A percentile compares a stretch with the other conserved stretches of the same genome.
Evolutionary conservation across 2,888 invertebrate genomes (phyloP).

Genomic region (Villa cingulata): DNA sequence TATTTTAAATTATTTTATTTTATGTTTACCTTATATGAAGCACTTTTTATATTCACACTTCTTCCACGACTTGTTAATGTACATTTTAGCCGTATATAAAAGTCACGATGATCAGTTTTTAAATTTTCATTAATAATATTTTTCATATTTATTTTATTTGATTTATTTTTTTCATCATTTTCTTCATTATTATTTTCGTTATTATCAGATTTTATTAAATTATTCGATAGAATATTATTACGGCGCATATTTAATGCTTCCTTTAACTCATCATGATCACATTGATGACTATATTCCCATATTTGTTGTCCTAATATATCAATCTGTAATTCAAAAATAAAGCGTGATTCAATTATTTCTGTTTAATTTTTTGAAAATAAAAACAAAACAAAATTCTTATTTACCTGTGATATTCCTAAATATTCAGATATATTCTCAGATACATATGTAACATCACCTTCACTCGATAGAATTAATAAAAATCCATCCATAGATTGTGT

Average conservation of each 20-base stretch:
- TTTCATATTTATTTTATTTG: neutral
- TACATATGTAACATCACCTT: slow-evolving; percentile 84
- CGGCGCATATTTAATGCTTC: slow-evolving; percentile 42
- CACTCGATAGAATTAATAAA: slow-evolving; percentile 69
- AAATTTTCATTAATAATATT: slow-evolving; percentile 17
- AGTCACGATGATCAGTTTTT: slow-evolving; percentile 32
- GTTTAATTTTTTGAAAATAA: no score
- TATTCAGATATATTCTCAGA: slow-evolving; percentile 84
- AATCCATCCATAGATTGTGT: slow-evolving; percentile 80
- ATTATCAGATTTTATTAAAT: slow-evolving; percentile 18
- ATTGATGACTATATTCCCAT: slow-evolving; percentile 87
- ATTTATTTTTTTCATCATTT: slow-evolving; percentile 21
- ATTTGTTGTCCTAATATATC: slow-evolving; percentile 91
- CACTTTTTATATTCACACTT: slow-evolving; percentile 89
- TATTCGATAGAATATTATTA: neutral
- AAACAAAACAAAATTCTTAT: neutral
- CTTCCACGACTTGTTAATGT: slow-evolving; percentile 90
- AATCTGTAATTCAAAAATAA: slow-evolving; percentile 48
- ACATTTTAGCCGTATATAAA: slow-evolving; percentile 64
- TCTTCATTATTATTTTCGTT: slow-evolving; percentile 27
- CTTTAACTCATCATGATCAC: slow-evolving; percentile 84
- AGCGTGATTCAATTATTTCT: no score
- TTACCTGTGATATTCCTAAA: slow-evolving; percentile 85
- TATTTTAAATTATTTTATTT: neutral
- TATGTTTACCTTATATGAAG: slow-evolving; percentile 74